Conservation (phyloP, 2,113 vertebrate genomes). For the Anarhynchus alexandrinus region DNA sequence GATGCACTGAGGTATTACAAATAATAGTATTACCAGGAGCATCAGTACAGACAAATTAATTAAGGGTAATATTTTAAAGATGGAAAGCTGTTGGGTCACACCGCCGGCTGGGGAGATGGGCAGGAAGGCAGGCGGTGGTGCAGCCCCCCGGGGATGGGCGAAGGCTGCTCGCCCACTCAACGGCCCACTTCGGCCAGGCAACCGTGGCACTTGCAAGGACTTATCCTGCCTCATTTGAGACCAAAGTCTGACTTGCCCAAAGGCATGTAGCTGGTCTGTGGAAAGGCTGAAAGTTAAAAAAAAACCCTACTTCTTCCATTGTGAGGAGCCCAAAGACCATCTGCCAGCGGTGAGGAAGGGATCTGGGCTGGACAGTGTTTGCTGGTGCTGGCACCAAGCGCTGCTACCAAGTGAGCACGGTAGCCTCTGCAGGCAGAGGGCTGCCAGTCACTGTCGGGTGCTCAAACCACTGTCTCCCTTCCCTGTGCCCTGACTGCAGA, state of each 20-base stretch:
- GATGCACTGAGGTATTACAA: slow-evolving; percentile 44
- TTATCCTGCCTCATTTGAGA: neutral
- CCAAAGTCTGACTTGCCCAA: neutral
- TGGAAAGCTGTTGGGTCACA: neutral
- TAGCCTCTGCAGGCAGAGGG: neutral
- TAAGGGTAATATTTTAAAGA: slow-evolving; percentile 11
- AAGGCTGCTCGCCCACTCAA: neutral
- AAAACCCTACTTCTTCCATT: neutral
- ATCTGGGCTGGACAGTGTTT: neutral
- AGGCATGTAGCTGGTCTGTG: neutral
- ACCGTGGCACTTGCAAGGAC: accelerated
- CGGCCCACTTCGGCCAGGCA: accelerated
- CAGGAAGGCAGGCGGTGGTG: accelerated
- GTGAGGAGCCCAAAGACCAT: neutral
- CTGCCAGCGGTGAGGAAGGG: neutral
- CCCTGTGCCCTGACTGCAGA: neutral
- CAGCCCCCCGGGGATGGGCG: accelerated
- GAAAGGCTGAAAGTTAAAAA: neutral
- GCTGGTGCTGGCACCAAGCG: neutral
- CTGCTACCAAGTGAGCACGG: neutral
- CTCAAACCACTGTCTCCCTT: neutral
- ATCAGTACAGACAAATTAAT: slow-evolving; percentile 31
- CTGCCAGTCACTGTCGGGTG: neutral
- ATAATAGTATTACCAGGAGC: slow-evolving; percentile 45
- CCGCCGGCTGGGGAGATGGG: neutral